Percentiles rank a stretch among this genome's conserved stretches.
phyloP scores from a whole-genome alignment of 2,113 vertebrate species.

The Chaenogobius annularis region DNA sequence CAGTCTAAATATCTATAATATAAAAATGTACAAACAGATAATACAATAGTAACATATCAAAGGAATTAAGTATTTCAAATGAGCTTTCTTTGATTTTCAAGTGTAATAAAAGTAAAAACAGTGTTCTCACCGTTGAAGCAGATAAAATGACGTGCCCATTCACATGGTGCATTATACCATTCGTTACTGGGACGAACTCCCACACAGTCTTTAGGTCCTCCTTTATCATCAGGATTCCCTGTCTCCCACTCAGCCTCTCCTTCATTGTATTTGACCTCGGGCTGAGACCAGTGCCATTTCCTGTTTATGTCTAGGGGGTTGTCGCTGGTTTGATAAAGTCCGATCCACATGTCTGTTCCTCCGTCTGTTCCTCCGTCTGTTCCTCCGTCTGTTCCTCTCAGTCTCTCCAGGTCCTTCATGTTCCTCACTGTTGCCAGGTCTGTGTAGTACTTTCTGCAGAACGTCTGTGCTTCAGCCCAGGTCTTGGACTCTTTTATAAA shows the following conservation, averaged over 20 bases:
- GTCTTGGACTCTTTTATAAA: not conserved
- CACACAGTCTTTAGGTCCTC: not conserved
- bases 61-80: too few species aligned
- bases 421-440: constrained; percentile 13
- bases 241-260: rapidly evolving
- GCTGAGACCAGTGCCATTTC: constrained; percentile 47
- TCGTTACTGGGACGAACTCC: rapidly evolving
- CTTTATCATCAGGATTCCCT: rapidly evolving
- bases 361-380: rapidly evolving
- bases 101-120: too few species aligned
- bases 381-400: rapidly evolving
- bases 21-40: too few species aligned
- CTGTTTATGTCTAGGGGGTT: rapidly evolving
- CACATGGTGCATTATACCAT: rapidly evolving
- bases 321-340: constrained; percentile 3
- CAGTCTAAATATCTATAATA: too few species aligned
- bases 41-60: too few species aligned
- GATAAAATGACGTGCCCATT: rapidly evolving
- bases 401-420: constrained; percentile 13
- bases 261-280: not conserved
- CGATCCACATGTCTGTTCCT: constrained; percentile 33
- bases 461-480: not conserved
- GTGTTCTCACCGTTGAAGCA: constrained; percentile 32
- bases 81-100: too few species aligned
- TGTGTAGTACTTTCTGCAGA: not conserved